A percentile compares a stretch with the other conserved stretches of the same genome.
Evolutionary conservation across 2,888 invertebrate genomes (phyloP).

Genomic region (Sesamia inferens): DNA sequence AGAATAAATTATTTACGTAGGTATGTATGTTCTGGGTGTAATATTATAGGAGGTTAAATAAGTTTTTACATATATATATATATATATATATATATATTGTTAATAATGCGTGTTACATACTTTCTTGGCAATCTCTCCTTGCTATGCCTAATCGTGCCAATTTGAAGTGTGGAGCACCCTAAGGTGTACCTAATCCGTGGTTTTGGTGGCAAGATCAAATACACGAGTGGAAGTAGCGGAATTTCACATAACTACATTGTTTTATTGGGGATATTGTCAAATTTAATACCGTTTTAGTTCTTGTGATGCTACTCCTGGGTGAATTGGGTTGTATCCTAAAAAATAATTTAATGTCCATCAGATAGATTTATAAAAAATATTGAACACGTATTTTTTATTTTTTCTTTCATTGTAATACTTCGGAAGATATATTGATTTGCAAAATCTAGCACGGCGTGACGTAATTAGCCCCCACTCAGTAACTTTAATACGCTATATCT

Average conservation of each 20-base stretch:
- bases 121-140: neutral
- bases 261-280: slow-evolving; percentile 9
- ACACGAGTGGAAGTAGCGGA: neutral
- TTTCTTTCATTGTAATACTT: no score
- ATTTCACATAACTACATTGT: neutral
- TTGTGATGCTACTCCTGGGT: neutral
- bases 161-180: neutral
- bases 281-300: neutral
- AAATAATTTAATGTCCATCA: no score
- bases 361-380: no score
- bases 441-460: no score
- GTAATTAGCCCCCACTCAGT: no score
- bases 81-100: no score
- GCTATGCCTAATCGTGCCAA: neutral
- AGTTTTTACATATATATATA: neutral
- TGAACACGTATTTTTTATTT: no score
- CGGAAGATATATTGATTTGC: no score
- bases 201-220: slow-evolving; percentile 8
- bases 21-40: neutral
- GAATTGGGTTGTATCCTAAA: no score
- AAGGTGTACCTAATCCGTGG: neutral
- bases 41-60: neutral
- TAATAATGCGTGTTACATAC: neutral
- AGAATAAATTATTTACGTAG: neutral
- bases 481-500: no score